Evolutionary conservation across 2,888 invertebrate genomes (phyloP), one percentile per base, ranked within the genome.

Genomic region (Crocallis elinguaria): DNA sequence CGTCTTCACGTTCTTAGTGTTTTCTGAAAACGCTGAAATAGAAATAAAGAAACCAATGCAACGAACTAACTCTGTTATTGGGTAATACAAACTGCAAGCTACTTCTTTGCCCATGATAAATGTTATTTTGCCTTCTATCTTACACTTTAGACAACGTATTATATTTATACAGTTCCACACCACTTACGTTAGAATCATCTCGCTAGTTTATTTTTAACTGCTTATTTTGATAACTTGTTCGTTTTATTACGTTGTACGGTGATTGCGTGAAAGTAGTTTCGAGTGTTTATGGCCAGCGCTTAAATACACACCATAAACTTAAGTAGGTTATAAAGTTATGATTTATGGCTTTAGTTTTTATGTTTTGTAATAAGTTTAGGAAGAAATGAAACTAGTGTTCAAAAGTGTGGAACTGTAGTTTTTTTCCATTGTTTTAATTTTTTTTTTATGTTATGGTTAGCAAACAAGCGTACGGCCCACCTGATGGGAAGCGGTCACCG

Each of bases 241-340:
- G 14, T 35, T 25, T 49, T 42, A 49, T 49, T 37, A 11, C 21
- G 42, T 25, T 12, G 49, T 43, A 32, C 11, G 41, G 36, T 29
- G 19, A 29, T 30, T 49, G 36, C 17, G 29, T 4, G 30, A 9
- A 29, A 35, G 27, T 49, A 41, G 35, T 49, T 35, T 35, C 25
- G 5, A 43, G 37, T 38, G 44, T 50, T 50, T 50, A 51, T 27
- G 39, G n/a, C 14, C 29, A 12, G 13, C 32, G 25, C 39, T 44
- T 45, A 39, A 44, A 51, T 39, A 39, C 44, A 39, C 45, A 13
- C 29, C 45, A 45, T 51, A 45, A 51, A 45, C 11, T 45, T 33
- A 45, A 51, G 39, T 25, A 45, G 27, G 45, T 14, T 19, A 33
- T 45, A 39, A 45, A 39, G 33, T 35, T 30, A 35, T 51, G 39